A percentile compares a stretch with the other conserved stretches of the same genome.
Conservation (phyloP, 2,888 invertebrate genomes). For the Oscheius sp. region DNA sequence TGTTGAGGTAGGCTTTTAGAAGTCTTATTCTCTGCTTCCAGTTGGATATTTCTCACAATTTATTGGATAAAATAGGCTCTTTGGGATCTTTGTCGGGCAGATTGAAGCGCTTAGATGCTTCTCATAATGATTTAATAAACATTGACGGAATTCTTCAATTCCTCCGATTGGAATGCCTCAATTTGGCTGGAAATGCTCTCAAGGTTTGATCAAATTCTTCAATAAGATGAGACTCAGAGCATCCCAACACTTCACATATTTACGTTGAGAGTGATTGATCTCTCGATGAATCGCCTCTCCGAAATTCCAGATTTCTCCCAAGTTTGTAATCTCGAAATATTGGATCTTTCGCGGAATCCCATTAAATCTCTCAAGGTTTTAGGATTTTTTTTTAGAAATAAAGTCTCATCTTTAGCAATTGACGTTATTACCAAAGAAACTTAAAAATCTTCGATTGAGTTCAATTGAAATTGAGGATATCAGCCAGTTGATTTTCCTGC, state of each 20-base stretch:
- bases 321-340: neutral
- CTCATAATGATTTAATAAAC: neutral
- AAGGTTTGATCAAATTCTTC: neutral
- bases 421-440: neutral
- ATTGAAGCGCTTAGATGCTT: neutral
- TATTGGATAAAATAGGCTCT: neutral
- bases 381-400: neutral
- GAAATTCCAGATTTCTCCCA: neutral
- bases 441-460: neutral
- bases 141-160: constrained; percentile 8
- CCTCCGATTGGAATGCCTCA: neutral
- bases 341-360: constrained; percentile 1
- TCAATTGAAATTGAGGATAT: constrained; percentile 7
- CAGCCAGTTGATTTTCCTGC: neutral
- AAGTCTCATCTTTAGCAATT: neutral
- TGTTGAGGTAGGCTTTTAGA: neutral
- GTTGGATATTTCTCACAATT: constrained; percentile 4
- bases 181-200: neutral
- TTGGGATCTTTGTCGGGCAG: neutral
- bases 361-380: neutral
- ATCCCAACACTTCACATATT: neutral
- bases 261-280: neutral
- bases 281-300: neutral
- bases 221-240: neutral
- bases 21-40: neutral